These are phyloP conservation scores for Luperina testacea DNA, from an alignment of 2,888 invertebrate genomes.

Conservation along the genomic window DNA sequence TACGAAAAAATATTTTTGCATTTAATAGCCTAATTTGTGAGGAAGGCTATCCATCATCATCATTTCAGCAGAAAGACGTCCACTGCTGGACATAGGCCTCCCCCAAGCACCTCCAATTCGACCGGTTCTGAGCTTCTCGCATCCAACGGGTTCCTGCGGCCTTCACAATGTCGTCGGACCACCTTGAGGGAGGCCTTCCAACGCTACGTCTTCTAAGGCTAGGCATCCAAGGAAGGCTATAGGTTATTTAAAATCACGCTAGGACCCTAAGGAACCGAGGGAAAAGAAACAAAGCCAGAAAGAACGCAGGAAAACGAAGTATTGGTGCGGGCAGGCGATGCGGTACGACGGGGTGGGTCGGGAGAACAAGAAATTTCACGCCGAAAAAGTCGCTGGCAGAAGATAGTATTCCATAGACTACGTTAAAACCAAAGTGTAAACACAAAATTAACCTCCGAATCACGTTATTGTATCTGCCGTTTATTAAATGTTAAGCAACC, in stretches of 20 bases:
- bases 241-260: background rate
- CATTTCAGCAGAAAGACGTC: no score
- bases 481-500: slow-evolving; percentile 38
- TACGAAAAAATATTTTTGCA: background rate
- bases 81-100: no score
- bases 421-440: background rate
- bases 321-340: background rate
- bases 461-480: background rate
- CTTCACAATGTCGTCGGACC: no score
- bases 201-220: no score
- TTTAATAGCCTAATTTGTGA: background rate
- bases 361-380: background rate
- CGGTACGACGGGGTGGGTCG: background rate
- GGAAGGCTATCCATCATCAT: background rate
- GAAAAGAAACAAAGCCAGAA: background rate
- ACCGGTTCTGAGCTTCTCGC: no score
- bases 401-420: background rate
- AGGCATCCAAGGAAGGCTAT: background rate
- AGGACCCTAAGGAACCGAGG: background rate
- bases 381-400: background rate
- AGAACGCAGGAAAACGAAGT: background rate
- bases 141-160: no score
- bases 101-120: no score
- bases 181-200: no score
- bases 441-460: slow-evolving; percentile 11